Evolutionary conservation across 2,888 invertebrate genomes (phyloP).

Genomic region (Sipunculus nudus): DNA sequence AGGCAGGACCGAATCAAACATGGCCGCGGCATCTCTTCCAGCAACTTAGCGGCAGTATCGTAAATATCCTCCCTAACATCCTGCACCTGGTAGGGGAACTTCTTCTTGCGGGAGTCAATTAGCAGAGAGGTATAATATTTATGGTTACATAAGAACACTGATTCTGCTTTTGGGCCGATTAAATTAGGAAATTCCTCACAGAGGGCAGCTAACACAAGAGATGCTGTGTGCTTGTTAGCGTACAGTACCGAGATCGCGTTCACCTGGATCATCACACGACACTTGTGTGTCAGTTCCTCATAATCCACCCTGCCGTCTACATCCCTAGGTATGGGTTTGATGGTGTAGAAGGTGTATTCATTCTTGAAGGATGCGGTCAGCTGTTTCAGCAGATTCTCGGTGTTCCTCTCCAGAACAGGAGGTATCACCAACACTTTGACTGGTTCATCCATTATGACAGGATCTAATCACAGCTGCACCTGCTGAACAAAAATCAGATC

Average conservation of each 20-base stretch:
- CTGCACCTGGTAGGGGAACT: slow-evolving; percentile 10
- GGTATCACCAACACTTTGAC: slow-evolving; percentile 18
- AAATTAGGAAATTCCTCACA: slow-evolving; percentile 17
- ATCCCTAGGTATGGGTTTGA: slow-evolving; percentile 14
- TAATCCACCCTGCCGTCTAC: slow-evolving; percentile 15
- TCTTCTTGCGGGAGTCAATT: slow-evolving; percentile 11
- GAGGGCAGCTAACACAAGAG: slow-evolving; percentile 10
- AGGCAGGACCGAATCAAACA: slow-evolving; percentile 17
- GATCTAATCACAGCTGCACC: too few species aligned
- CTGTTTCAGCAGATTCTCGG: slow-evolving; percentile 4
- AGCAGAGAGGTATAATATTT: slow-evolving; percentile 18
- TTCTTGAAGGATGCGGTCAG: background rate
- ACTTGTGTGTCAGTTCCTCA: slow-evolving; percentile 4
- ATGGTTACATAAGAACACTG: slow-evolving; percentile 22
- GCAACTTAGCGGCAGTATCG: slow-evolving; percentile 11
- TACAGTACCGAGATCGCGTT: slow-evolving; percentile 10
- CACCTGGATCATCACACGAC: slow-evolving; percentile 5
- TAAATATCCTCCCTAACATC: slow-evolving; percentile 9
- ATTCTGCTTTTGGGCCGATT: slow-evolving; percentile 13
- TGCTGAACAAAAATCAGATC: too few species aligned
- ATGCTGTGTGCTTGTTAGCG: slow-evolving; percentile 15
- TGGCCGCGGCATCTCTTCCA: background rate
- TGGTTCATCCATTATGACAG: too few species aligned
- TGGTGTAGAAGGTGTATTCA: slow-evolving; percentile 13
- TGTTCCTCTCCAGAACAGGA: slow-evolving; percentile 18